phyloP scores from a whole-genome alignment of 2,113 vertebrate genomes.

The Apteryx mantelli region DNA sequence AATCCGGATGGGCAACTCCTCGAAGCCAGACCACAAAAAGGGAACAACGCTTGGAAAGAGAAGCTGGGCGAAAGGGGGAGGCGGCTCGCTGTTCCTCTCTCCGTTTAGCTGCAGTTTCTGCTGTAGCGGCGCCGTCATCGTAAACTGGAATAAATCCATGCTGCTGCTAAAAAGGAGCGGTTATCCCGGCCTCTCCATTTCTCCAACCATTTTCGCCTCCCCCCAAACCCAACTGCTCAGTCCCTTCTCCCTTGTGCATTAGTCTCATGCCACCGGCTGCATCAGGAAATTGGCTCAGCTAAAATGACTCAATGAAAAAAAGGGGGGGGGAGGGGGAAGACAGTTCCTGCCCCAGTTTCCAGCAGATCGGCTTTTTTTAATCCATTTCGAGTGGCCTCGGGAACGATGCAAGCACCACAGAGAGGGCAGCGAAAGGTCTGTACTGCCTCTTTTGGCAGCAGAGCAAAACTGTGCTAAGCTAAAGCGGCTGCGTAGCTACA shows the following conservation, averaged over 20 bases:
- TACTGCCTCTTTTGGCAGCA: neutral
- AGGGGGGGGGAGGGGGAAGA: no score
- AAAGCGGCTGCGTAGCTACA: neutral
- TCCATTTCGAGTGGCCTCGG: fast-evolving
- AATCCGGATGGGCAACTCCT: neutral
- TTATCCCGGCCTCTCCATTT: neutral
- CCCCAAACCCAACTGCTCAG: neutral
- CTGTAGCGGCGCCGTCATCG: neutral
- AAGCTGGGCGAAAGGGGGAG: neutral
- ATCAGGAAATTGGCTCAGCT: neutral
- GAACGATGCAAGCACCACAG: neutral
- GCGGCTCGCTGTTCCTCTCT: neutral
- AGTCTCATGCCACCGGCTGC: neutral
- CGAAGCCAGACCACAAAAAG: neutral
- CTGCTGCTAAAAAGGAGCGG: neutral
- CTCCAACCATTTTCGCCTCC: neutral
- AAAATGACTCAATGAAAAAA: fast-evolving
- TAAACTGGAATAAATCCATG: neutral
- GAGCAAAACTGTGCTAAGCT: neutral
- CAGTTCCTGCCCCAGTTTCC: neutral
- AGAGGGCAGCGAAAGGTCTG: neutral
- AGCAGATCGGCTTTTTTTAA: neutral
- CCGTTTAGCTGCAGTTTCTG: neutral
- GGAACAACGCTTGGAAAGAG: neutral
- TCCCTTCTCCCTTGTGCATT: neutral